phyloP scores from a whole-genome alignment of 1,140 invertebrate genomes.

The Phthorimaea operculella region DNA sequence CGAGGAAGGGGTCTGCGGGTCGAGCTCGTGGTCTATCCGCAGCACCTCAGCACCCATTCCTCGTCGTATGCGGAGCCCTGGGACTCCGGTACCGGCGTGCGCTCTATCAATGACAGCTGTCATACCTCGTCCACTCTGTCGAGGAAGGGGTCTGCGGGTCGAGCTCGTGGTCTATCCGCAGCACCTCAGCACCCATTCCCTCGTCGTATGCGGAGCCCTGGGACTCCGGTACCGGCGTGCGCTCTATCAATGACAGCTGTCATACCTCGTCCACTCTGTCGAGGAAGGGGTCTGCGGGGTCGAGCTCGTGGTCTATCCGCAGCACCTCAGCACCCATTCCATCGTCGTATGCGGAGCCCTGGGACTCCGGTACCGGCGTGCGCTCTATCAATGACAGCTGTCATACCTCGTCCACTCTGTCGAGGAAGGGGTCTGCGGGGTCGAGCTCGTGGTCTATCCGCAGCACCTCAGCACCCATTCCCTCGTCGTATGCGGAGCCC shows the following conservation, averaged over 20 bases:
- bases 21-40: slow-evolving; percentile 42
- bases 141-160: slow-evolving; percentile 79
- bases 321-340: slow-evolving; percentile 33
- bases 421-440: slow-evolving; percentile 79
- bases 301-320: slow-evolving; percentile 47
- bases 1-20: slow-evolving; percentile 80
- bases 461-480: slow-evolving; percentile 33
- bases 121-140: slow-evolving; percentile 75
- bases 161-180: slow-evolving; percentile 46
- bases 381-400: slow-evolving; percentile 90
- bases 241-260: too few species aligned
- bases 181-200: slow-evolving; percentile 29
- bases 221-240: slow-evolving; percentile 64
- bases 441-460: slow-evolving; percentile 53
- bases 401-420: slow-evolving; percentile 77
- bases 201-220: slow-evolving; percentile 26
- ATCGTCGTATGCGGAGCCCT: slow-evolving; percentile 21
- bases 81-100: slow-evolving; percentile 64
- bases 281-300: slow-evolving; percentile 81
- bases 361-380: slow-evolving; percentile 61
- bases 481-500: slow-evolving; percentile 20
- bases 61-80: slow-evolving; percentile 22
- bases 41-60: slow-evolving; percentile 33
- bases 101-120: slow-evolving; percentile 84
- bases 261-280: slow-evolving; percentile 77